Base-by-base conservation (phyloP, 2,797 vertebrate species). In the Prunella strophiata region DNA sequence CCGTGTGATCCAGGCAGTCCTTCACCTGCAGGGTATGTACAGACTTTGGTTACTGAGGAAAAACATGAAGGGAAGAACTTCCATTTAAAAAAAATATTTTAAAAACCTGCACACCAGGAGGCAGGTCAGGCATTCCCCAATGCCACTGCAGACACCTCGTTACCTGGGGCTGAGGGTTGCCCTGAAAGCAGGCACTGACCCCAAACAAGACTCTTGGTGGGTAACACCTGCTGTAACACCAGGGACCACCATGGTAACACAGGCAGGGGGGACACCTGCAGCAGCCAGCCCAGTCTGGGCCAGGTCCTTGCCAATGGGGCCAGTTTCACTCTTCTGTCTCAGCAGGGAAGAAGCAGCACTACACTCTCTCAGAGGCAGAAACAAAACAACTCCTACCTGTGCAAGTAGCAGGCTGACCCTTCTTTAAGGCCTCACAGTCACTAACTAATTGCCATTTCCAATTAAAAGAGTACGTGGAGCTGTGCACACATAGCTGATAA, bases 1-100 rank as follows among this genome's bases (percentile, higher is more conserved):
- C 98, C 0, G 98, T 98, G 92, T 99, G 99, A 88, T 99, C 99
- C 93, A 99, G 97, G 96, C 99, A 99, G 97, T 99, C 99, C 95
- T 99, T 99, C 52, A 99, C 98, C 99, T 99, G 97, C 19, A 85
- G 88, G 80, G 65, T 5, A 42, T 0, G 43, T 5, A 47, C 65
- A 78, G 13, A 47, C n/a, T 57, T 51, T 21, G 5, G 78, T 95
- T 92, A 92, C 29, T 14, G 30, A 75, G 7, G 34, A 47, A 48
- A 78, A 38, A 30, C 14, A 5, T 0, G 10, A 67, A 27, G 25
- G 48, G 19, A 51, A 59, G 21, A 55, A 50, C 38, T 68, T 42
- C 25, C 14, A 38, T 32, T 32, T 59, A 36, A 0, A 36, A 38
- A 36, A 36, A 59, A 38, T 34, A 57, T 23, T 23, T 47, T 23